These are phyloP conservation scores for Neodontobutis hainanensis DNA, from an alignment of 2,113 vertebrate species.

Conservation along the genomic window DNA sequence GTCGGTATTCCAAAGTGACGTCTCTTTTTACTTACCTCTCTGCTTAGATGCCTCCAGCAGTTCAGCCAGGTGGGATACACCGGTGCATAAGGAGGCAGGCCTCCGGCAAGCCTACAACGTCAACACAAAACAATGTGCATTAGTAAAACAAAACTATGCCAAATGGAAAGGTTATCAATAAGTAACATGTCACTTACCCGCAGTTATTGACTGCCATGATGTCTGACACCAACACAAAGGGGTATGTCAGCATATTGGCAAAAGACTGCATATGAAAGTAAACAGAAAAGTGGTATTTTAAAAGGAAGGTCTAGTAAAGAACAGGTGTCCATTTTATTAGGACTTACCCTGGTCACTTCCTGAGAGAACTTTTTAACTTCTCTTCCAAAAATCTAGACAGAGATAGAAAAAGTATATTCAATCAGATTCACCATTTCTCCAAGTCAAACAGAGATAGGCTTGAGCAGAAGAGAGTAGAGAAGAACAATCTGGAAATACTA, in stretches of 20 bases:
- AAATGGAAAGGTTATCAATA: not conserved
- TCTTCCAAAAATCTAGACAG: conserved; percentile 83
- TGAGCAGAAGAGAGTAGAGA: not conserved
- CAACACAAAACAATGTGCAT: not conserved
- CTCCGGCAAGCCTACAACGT: conserved; percentile 84
- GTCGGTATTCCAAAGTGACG: no score
- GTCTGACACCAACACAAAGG: conserved; percentile 95
- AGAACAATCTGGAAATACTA: no score
- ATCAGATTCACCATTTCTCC: no score
- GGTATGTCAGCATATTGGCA: conserved; percentile 96
- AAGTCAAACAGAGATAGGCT: not conserved
- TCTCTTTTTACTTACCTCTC: conserved; percentile 78
- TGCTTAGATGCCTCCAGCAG: conserved; percentile 91
- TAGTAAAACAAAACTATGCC: no score
- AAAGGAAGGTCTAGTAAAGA: no score
- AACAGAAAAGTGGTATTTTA: not conserved
- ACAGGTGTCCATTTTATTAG: not conserved
- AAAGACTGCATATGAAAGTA: conserved; percentile 83
- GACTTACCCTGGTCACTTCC: conserved; percentile 89
- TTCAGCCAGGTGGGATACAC: conserved; percentile 91
- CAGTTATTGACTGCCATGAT: conserved; percentile 98
- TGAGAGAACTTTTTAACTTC: conserved; percentile 97
- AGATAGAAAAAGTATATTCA: not conserved
- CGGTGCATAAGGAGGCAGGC: conserved; percentile 86
- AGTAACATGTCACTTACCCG: conserved; percentile 81